Evolutionary conservation across 2,888 invertebrate species (phyloP).

Genomic region (Encarsia formosa): DNA sequence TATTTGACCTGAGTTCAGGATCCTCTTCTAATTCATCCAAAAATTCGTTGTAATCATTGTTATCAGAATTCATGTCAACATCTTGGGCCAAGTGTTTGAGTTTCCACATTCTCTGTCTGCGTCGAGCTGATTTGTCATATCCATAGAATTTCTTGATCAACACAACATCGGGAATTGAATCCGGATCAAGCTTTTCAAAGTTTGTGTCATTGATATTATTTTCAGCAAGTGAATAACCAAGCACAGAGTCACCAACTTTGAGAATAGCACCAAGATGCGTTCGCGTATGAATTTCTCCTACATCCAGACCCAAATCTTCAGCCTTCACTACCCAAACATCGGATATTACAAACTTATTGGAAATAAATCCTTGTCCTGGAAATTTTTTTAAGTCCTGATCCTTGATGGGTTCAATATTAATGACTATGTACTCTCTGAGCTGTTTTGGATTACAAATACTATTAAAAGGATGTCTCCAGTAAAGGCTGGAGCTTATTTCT

Average conservation of each 20-base stretch:
- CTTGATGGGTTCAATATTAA: constrained; percentile 83
- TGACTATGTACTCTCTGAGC: constrained; percentile 85
- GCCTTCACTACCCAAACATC: constrained; percentile 92
- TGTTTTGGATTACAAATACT: constrained; percentile 88
- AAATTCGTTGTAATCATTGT: constrained; percentile 87
- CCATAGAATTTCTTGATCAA: constrained; percentile 90
- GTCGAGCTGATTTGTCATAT: constrained; percentile 62
- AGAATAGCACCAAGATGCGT: constrained; percentile 94
- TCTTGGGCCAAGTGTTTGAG: constrained; percentile 77
- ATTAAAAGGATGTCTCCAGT: constrained; percentile 83
- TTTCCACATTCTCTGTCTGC: constrained; percentile 84
- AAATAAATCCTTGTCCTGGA: constrained; percentile 85
- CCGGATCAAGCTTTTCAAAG: constrained; percentile 75
- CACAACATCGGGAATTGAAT: constrained; percentile 80
- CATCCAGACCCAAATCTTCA: constrained; percentile 77
- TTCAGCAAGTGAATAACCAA: constrained; percentile 88
- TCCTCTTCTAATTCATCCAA: constrained; percentile 97
- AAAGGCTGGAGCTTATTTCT: constrained; percentile 74
- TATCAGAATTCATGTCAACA: constrained; percentile 60
- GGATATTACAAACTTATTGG: constrained; percentile 81
- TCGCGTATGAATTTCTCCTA: constrained; percentile 77
- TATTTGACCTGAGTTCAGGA: constrained; percentile 77
- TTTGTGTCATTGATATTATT: constrained; percentile 87
- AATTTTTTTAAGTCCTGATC: constrained; percentile 72
- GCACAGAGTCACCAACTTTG: constrained; percentile 85